Percentiles rank a stretch among this genome's conserved stretches.
phyloP scores from a whole-genome alignment of 2,113 vertebrate species.

The Amphiprion ocellaris region DNA sequence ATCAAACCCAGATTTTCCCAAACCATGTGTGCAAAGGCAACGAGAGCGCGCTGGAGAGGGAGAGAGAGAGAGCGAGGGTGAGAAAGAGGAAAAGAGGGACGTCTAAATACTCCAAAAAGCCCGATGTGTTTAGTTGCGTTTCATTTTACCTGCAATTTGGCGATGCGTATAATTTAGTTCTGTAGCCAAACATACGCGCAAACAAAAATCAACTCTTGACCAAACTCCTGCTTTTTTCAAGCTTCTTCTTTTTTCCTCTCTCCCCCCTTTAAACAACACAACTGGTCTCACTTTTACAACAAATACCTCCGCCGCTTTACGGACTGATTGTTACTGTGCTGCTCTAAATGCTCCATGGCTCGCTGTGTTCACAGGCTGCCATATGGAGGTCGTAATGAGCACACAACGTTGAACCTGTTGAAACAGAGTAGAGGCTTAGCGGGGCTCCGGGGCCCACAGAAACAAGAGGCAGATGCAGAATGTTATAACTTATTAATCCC shows the following conservation, averaged over 20 bases:
- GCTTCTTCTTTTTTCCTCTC: neutral
- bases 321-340: slow-evolving; percentile 40
- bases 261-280: slow-evolving; percentile 24
- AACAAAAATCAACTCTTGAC: slow-evolving; percentile 29
- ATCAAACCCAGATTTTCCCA: slow-evolving; percentile 84
- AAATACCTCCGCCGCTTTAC: slow-evolving; percentile 66
- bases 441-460: slow-evolving; percentile 58
- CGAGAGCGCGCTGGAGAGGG: slow-evolving; percentile 26
- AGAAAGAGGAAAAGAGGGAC: slow-evolving; percentile 22
- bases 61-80: slow-evolving; percentile 18
- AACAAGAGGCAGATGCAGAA: slow-evolving; percentile 75
- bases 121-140: slow-evolving; percentile 33
- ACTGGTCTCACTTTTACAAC: slow-evolving; percentile 61
- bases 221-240: slow-evolving; percentile 19
- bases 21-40: slow-evolving; percentile 45
- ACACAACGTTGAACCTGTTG: slow-evolving; percentile 77
- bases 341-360: slow-evolving; percentile 50
- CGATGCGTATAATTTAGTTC: slow-evolving; percentile 27
- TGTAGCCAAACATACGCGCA: slow-evolving; percentile 24
- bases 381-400: slow-evolving; percentile 80
- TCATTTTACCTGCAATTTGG: slow-evolving; percentile 45
- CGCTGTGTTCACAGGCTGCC: slow-evolving; percentile 66
- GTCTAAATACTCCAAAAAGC: neutral
- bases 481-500: slow-evolving; percentile 67
- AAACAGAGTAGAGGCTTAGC: slow-evolving; percentile 47